A percentile compares a stretch with the other conserved stretches of the same genome.
Conservation (phyloP, 2,888 invertebrate genomes). For the Pedicia rivosa region DNA sequence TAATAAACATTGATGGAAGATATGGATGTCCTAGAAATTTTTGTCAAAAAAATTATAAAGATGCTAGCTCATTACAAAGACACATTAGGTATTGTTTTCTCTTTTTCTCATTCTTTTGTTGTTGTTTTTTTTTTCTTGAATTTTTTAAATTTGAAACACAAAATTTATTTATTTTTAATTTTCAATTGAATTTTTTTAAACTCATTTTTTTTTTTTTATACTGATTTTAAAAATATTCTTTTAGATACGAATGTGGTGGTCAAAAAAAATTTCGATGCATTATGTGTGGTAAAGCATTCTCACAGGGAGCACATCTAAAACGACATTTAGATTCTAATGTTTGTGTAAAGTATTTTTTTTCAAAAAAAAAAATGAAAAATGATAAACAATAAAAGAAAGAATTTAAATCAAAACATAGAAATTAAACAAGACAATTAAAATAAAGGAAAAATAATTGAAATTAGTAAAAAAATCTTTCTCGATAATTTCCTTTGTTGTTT, state of each 20-base stretch:
- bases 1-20: constrained; percentile 31
- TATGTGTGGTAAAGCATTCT: constrained; percentile 45
- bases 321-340: constrained; percentile 37
- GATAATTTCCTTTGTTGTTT: too few relatives aligned
- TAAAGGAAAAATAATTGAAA: too few relatives aligned
- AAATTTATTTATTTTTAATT: constrained; percentile 2
- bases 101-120: constrained; percentile 8
- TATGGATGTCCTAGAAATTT: constrained; percentile 31
- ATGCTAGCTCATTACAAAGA: constrained; percentile 32
- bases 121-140: constrained; percentile 8
- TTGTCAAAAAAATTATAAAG: constrained; percentile 32
- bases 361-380: constrained; percentile 18
- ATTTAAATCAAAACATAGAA: too few relatives aligned
- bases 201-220: constrained; percentile 6
- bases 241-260: constrained; percentile 53
- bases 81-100: constrained; percentile 26
- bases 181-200: constrained; percentile 4
- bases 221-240: background rate
- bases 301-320: constrained; percentile 49
- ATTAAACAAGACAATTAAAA: too few relatives aligned
- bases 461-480: too few relatives aligned
- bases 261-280: constrained; percentile 50
- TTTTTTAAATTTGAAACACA: constrained; percentile 6
- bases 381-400: constrained; percentile 4
- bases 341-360: constrained; percentile 34